Evolutionary conservation across 2,113 vertebrate species (phyloP).

Genomic region (Heliornis fulica): DNA sequence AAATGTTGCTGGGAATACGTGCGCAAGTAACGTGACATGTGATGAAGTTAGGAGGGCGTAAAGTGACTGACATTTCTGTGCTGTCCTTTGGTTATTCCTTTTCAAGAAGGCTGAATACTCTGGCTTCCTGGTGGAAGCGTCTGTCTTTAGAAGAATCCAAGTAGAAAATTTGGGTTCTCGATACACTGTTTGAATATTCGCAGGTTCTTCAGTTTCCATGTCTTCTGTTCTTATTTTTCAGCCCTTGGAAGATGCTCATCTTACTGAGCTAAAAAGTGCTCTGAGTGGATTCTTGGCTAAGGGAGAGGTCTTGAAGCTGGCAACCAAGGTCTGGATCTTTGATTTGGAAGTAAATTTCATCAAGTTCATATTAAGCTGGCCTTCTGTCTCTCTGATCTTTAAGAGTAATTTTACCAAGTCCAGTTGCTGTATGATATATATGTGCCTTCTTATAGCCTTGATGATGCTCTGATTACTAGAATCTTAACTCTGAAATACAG

Average conservation of each 20-base stretch:
- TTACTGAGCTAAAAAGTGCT: slow-evolving; percentile 85
- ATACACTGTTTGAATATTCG: background rate
- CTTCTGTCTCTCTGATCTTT: background rate
- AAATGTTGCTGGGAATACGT: background rate
- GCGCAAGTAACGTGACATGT: background rate
- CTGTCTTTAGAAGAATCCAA: background rate
- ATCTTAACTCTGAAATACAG: background rate
- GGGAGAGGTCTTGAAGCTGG: slow-evolving; percentile 87
- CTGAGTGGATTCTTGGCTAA: slow-evolving; percentile 89
- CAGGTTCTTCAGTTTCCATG: background rate
- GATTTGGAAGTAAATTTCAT: background rate
- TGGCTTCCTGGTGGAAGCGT: background rate
- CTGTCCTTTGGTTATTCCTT: background rate
- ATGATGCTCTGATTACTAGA: background rate
- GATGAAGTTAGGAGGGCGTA: background rate
- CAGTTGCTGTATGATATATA: background rate
- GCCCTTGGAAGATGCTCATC: slow-evolving; percentile 84
- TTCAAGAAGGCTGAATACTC: background rate
- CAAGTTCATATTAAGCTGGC: background rate
- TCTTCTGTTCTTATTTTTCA: slow-evolving; percentile 17
- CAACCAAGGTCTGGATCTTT: slow-evolving; percentile 83
- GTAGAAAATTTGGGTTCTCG: accelerated
- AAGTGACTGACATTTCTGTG: background rate
- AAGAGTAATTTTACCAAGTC: background rate
- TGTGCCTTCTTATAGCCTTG: background rate